These are phyloP conservation scores for Dipodomys ordii DNA, from an alignment of 2,113 vertebrate genomes.

Conservation along the genomic window DNA sequence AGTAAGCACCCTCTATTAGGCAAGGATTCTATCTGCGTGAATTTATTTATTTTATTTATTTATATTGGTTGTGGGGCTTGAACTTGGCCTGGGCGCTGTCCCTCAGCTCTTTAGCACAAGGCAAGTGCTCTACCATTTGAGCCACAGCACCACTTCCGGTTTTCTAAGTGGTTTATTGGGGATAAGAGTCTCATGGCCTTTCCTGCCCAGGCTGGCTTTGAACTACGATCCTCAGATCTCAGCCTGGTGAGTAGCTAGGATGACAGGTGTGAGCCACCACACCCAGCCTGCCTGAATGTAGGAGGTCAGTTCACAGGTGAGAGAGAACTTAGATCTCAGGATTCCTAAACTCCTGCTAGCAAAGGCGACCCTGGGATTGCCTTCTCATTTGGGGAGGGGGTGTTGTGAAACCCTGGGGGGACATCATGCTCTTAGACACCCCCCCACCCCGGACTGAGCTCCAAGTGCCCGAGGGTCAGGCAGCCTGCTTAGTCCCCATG, in stretches of 20 bases:
- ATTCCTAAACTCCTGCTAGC: neutral
- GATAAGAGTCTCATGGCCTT: too few species aligned
- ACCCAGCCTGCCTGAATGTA: neutral
- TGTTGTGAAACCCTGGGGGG: neutral
- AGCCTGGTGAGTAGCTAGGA: too few species aligned
- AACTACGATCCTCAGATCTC: too few species aligned
- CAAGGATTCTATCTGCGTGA: neutral
- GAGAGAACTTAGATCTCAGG: neutral
- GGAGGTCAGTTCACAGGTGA: neutral
- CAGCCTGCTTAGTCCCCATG: neutral
- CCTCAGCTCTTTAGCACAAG: too few species aligned
- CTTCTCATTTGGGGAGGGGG: neutral
- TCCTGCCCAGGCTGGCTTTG: too few species aligned
- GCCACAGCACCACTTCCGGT: too few species aligned
- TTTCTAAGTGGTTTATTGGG: too few species aligned
- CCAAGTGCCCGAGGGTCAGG: neutral
- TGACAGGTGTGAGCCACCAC: too few species aligned
- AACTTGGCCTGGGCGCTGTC: too few species aligned
- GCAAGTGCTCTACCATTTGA: too few species aligned
- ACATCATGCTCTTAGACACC: too few species aligned
- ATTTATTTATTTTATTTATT: neutral
- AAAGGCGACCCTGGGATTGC: neutral
- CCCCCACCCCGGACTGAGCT: neutral
- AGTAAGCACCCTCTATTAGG: neutral
- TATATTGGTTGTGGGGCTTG: too few species aligned